Percentiles rank a stretch among this genome's conserved stretches.
These are phyloP conservation scores for Scelioninae gen. 2 DNA, from an alignment of 2,888 invertebrate species.

Conservation along the genomic window DNA sequence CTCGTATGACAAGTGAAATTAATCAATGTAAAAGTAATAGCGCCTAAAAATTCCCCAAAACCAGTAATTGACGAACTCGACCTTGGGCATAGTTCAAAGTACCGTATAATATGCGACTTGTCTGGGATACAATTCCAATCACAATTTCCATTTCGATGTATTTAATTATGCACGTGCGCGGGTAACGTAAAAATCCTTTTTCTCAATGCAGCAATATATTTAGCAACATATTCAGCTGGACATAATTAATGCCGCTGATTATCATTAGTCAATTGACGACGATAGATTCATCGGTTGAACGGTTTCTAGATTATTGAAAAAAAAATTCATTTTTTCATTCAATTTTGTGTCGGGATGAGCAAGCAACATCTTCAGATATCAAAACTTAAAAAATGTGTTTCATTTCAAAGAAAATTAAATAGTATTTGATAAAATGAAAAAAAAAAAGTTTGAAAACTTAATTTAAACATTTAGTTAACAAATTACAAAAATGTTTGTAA, in stretches of 20 bases:
- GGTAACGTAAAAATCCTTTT: conserved; percentile 10
- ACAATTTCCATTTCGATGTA: conserved; percentile 15
- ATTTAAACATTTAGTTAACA: no score
- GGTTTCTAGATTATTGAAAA: no score
- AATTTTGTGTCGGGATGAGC: no score
- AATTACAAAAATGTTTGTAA: no score
- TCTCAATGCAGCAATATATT: conserved; percentile 1
- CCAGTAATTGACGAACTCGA: conserved; percentile 13
- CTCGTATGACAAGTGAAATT: not conserved
- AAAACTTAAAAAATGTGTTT: no score
- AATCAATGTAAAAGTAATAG: not conserved
- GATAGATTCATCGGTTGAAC: not conserved
- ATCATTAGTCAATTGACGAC: not conserved
- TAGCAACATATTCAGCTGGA: not conserved
- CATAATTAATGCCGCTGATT: not conserved
- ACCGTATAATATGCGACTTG: conserved; percentile 17
- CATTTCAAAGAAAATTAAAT: no score
- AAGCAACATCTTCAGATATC: no score
- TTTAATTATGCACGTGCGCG: conserved; percentile 16
- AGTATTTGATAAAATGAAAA: no score
- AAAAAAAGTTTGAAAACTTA: no score
- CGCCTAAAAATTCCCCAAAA: conserved; percentile 19
- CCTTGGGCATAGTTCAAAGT: conserved; percentile 22
- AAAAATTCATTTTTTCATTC: no score
- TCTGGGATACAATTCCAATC: conserved; percentile 13